Evolutionary conservation across 35 echinoderm and acorn worm species (phyloP), one percentile per base, ranked within the genome.

Genomic region (Apostichopus japonicus): DNA sequence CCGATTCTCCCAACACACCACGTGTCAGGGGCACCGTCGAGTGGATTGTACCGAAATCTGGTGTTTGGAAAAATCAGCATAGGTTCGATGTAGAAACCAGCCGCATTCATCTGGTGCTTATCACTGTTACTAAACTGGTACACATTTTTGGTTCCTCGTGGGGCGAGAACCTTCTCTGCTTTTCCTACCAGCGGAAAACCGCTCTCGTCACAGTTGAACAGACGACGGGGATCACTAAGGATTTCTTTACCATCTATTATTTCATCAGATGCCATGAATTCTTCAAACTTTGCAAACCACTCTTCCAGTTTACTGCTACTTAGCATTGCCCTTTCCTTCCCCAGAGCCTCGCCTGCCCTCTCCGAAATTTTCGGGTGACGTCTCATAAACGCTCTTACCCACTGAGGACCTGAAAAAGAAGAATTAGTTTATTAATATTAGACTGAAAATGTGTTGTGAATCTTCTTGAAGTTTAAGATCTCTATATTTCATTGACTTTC

Each of bases 121-220:
- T 72, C 77, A 21, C 24, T 23, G 73, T 19, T 24, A 22, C 27
- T 9, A 57, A 57, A 57, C 9, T 9, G 5, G 9, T 91, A 91
- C 4, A 91, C 77, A 23, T 54, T 54, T 56, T 91, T 78, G 5
- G 16, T 78, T 23, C 90, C 73, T 55, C 8, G 33, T 54, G 78
- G 72, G 24, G 90, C 90, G 4, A 91, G 53, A 4, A 91, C 73
- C 53, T 33, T 80, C 22, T 62, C 76, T 8, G 54, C 23, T 25
- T 62, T 91, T 10, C 73, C 57, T 27, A 52, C 73, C 23, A 90
- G 88, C 11, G 88, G 73, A 14, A 90, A 90, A 5, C 9, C 89
- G 44, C 57, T 90, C 67, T 90, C 87, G 70, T 90, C 59, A n/a
- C 56, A n/a, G 27, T 90, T 90, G 44, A 90, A 90, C 22, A 90